These are phyloP conservation scores for Tinamus major DNA, from an alignment of 2,797 vertebrate genomes.

Conservation along the genomic window DNA sequence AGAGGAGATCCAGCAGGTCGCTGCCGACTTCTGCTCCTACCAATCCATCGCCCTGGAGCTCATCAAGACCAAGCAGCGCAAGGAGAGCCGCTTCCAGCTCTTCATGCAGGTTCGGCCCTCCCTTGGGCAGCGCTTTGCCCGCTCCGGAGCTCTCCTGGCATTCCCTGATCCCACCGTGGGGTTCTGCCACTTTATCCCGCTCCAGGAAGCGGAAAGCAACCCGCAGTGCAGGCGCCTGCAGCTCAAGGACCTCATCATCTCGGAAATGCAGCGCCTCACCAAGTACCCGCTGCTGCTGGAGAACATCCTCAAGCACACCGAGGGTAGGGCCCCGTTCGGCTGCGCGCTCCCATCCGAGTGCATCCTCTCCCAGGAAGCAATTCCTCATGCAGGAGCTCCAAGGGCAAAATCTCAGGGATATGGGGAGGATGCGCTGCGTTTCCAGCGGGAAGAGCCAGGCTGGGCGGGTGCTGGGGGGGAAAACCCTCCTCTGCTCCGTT, in stretches of 20 bases:
- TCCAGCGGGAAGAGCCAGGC: rapidly evolving
- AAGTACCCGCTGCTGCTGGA: conserved; percentile 84
- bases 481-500: not conserved
- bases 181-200: not conserved
- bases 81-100: conserved; percentile 90
- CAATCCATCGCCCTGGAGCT: conserved; percentile 90
- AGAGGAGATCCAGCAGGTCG: conserved; percentile 90
- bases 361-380: not conserved
- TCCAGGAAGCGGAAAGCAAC: conserved; percentile 91
- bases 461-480: not conserved
- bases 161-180: not conserved
- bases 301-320: conserved; percentile 78
- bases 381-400: rapidly evolving
- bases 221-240: conserved; percentile 92
- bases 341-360: no score
- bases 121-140: not conserved
- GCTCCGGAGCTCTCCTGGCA: rapidly evolving
- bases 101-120: conserved; percentile 86
- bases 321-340: conserved; percentile 49
- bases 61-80: conserved; percentile 93
- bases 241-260: conserved; percentile 92
- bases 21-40: conserved; percentile 89
- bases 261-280: conserved; percentile 94
- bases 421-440: not conserved
- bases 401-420: not conserved